Evolutionary conservation across 2,797 vertebrate species (phyloP), one percentile per base, ranked within the genome.

Genomic region (Rhinatrema bivittatum): DNA sequence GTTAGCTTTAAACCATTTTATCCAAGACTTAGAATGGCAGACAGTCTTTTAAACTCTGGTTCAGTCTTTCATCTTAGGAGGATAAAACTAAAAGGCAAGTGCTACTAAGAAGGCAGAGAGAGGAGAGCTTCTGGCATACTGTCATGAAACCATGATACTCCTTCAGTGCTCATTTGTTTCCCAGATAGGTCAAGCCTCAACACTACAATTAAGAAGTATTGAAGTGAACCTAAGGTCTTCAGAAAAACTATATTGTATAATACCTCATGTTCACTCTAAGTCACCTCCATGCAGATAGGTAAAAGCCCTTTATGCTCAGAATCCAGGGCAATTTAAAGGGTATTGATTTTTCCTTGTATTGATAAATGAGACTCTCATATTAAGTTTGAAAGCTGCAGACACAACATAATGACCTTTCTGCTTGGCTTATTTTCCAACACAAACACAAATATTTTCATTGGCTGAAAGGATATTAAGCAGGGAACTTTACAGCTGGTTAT

Each of bases 331-430:
- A 58, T 52, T 58, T 68, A 60, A 66, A 74, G 58, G 25, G 32
- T 78, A 79, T 78, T 68, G 71, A 78, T 74, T 72, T 80, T 68
- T 50, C 43, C 29, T 65, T 62, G n/a, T 63, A 50, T 61, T 67
- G 65, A 65, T 53, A 72, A 78, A 70, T 62, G 57, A 60, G 58
- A 62, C 40, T 59, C 54, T 56, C 60, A 52, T 71, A 76, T 71
- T 65, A 73, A 32, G 29, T 70, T 29, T 0, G 46, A 76, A 57
- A 70, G 47, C 46, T 59, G 30, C 60, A 70, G 61, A 73, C 60
- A 61, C 52, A 67, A 55, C 42, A 42, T 56, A 74, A 78, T 65
- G 60, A 62, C 54, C 54, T 73, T 73, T 70, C 38, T 66, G 58
- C 37, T 68, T 60, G 56, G 38, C 53, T 64, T 58, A 56, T 65